These are phyloP conservation scores for Echeneis naucrates DNA, from an alignment of 2,797 vertebrate species.

Conservation along the genomic window DNA sequence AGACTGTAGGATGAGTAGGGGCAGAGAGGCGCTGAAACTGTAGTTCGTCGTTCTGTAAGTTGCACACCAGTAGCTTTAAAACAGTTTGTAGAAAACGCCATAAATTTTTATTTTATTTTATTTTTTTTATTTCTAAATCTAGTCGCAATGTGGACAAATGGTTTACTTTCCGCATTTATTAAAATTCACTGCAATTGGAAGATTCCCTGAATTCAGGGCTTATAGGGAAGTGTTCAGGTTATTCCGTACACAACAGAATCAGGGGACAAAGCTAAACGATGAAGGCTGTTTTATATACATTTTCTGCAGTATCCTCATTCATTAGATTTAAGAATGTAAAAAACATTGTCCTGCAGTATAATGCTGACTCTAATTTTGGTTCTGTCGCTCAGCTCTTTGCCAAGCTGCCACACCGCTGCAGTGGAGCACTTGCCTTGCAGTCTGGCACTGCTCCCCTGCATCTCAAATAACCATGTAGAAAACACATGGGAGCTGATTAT, in stretches of 20 bases:
- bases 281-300: background rate
- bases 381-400: background rate
- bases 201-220: background rate
- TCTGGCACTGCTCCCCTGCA: conserved; percentile 11
- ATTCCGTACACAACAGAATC: background rate
- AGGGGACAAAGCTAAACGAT: background rate
- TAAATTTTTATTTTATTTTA: conserved; percentile 34
- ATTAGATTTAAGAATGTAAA: background rate
- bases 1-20: conserved; percentile 91
- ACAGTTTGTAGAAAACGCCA: conserved; percentile 51
- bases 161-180: conserved; percentile 3
- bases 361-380: background rate
- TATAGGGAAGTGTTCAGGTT: background rate
- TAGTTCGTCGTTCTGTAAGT: conserved; percentile 95
- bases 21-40: conserved; percentile 91
- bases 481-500: conserved; percentile 50
- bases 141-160: conserved; percentile 1
- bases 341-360: background rate
- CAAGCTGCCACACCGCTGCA: conserved; percentile 1
- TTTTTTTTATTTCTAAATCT: no score
- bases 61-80: conserved; percentile 84
- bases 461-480: conserved; percentile 46
- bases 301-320: background rate
- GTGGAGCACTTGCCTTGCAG: conserved; percentile 12
- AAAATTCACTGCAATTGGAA: background rate